Conservation (phyloP, 2,113 vertebrate species). For the Cygnus atratus region DNA sequence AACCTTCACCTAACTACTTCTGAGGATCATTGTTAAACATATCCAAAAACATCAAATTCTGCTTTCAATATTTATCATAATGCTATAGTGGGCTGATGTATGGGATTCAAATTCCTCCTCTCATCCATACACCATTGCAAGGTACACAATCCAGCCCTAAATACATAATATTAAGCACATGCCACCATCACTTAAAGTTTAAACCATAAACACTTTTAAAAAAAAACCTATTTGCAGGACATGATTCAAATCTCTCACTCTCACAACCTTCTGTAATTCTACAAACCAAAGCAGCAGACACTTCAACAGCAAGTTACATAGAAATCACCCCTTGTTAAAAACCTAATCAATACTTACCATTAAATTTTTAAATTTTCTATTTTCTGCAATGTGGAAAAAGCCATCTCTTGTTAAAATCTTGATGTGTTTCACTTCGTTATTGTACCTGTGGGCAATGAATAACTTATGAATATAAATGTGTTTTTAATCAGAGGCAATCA, state of each 20-base stretch:
- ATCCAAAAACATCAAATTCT: background rate
- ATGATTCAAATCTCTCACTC: background rate
- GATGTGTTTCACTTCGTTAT: slow-evolving; percentile 99
- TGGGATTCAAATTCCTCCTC: background rate
- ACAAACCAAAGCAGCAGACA: slow-evolving; percentile 24
- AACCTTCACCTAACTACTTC: background rate
- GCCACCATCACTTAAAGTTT: background rate
- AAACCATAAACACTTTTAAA: background rate
- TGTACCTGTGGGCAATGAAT: slow-evolving; percentile 95
- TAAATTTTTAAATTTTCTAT: slow-evolving; percentile 97
- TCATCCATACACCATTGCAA: background rate
- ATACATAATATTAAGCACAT: background rate
- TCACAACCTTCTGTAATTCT: slow-evolving; percentile 24
- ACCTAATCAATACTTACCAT: slow-evolving; percentile 85
- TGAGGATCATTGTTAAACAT: background rate
- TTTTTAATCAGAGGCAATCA: slow-evolving; percentile 89
- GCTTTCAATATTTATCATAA: background rate
- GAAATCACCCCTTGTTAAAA: slow-evolving; percentile 28
- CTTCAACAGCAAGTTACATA: background rate
- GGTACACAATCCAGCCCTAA: background rate
- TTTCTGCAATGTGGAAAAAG: slow-evolving; percentile 96
- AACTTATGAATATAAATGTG: slow-evolving; percentile 94
- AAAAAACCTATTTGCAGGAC: background rate
- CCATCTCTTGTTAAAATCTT: slow-evolving; percentile 97
- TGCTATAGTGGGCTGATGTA: background rate